These are phyloP conservation scores for Brachyistius frenatus DNA, from an alignment of 2,113 vertebrate genomes.

Conservation along the genomic window DNA sequence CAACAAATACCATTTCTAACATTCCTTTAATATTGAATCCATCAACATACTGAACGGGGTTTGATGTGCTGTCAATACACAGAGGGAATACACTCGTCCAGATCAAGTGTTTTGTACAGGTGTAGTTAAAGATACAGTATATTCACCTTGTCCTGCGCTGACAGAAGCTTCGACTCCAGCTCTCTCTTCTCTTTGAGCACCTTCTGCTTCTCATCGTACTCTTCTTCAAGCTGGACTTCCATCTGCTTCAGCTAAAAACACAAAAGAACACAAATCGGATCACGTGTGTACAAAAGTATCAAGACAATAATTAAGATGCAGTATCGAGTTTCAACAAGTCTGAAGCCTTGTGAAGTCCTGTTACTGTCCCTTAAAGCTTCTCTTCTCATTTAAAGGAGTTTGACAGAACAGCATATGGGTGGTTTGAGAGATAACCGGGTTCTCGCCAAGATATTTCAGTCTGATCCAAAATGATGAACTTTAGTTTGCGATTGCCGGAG, in stretches of 20 bases:
- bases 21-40: neutral
- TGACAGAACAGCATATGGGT: too few species aligned
- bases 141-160: slow-evolving; percentile 90
- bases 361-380: too few species aligned
- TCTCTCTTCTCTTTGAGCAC: slow-evolving; percentile 94
- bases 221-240: slow-evolving; percentile 96
- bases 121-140: accelerated
- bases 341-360: too few species aligned
- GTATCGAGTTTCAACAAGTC: too few species aligned
- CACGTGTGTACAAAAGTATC: too few species aligned
- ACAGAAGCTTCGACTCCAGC: slow-evolving; percentile 90
- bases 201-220: slow-evolving; percentile 97
- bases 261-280: neutral
- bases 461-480: too few species aligned
- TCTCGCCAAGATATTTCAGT: too few species aligned
- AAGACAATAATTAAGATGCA: too few species aligned
- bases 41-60: neutral
- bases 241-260: slow-evolving; percentile 92
- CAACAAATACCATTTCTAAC: neutral
- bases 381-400: too few species aligned
- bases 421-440: too few species aligned
- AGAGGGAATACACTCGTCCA: neutral
- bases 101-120: neutral
- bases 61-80: neutral
- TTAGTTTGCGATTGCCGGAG: too few species aligned